Evolutionary conservation across 2,888 invertebrate genomes (phyloP).

Genomic region (Dysmachus trigonus): DNA sequence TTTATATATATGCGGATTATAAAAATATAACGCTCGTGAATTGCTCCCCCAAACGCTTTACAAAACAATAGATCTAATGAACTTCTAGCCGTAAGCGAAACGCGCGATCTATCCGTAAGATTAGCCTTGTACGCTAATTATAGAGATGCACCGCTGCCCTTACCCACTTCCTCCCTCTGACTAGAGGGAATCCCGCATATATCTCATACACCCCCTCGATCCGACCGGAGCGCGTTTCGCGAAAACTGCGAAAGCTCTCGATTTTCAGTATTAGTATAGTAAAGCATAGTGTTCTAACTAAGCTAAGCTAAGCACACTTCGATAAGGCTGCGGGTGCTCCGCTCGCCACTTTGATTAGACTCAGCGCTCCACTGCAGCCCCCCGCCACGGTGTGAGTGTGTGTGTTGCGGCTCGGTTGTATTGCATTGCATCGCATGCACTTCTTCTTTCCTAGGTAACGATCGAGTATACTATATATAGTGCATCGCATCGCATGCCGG

Average conservation of each 20-base stretch:
- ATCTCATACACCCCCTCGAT: neutral
- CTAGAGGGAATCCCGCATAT: neutral
- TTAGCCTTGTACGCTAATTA: conserved; percentile 53
- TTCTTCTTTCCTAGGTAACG: neutral
- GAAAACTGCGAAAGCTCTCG: neutral
- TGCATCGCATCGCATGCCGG: conserved; percentile 17
- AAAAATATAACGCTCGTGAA: conserved; percentile 13
- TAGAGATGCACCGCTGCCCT: conserved; percentile 48
- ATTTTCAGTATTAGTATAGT: conserved; percentile 33
- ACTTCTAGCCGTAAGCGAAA: conserved; percentile 11
- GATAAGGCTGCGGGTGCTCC: neutral
- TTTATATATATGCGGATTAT: no score
- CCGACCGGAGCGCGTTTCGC: neutral
- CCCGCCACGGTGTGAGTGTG: neutral
- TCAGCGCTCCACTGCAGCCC: neutral
- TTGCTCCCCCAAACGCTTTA: neutral
- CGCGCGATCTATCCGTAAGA: conserved; percentile 1
- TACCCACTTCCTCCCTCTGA: conserved; percentile 1
- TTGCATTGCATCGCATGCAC: neutral
- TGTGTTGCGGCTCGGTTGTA: neutral
- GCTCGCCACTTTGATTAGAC: neutral
- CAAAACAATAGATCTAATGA: conserved; percentile 20
- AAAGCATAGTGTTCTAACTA: no score
- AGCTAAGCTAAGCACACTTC: neutral
- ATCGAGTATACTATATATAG: neutral